Evolutionary conservation across 1,140 invertebrate species (phyloP), one percentile per base, ranked within the genome.

Genomic region (Drosophila pruinosa): DNA sequence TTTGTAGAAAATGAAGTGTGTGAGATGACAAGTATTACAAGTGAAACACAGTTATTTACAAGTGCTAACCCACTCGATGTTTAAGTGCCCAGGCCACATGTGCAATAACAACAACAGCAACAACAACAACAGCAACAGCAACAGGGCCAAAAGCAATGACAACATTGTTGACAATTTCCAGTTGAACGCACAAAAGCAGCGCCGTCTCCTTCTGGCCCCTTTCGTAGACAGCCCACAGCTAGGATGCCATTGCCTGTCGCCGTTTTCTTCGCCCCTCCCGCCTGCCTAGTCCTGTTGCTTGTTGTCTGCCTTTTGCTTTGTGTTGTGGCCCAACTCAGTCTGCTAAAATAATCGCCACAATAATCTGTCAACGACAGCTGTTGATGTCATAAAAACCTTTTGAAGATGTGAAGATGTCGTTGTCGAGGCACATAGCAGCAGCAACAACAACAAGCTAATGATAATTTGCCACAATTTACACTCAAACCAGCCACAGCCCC

Each of bases 311-410:
- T 53, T 72, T 68, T 56, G 69, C 69, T 52, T 68, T 72, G 69
- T 38, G 59, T 48, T 24, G 21, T 24, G 34, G 39, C 39, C 68
- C 36, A 50, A 52, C 63, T 28, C 21, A 15, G 48, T 61, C 75
- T 72, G 78, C 82, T 72, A 72, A 86, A 88, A 88, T 88, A 88
- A 88, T 88, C 82, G 82, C 82, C 82, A 76, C 89, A 90, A 90
- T 90, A 90, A 90, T 90, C 89, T 90, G 89, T 90, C 89, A 90
- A 83, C 89, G 82, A 90, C 89, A 90, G 81, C 85, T 90, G 89
- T 86, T 90, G 81, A 90, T 90, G 89, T 90, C 89, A 89, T 90
- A 85, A 89, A 89, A 89, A 88, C 85, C 85, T 83, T 89, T 89
- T 89, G 85, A 89, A 89, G 85, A 89, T 83, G 82, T 88, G 28